Evolutionary conservation across 2,113 vertebrate species (phyloP), one percentile per base, ranked within the genome.

Genomic region (Eubucco bourcierii): DNA sequence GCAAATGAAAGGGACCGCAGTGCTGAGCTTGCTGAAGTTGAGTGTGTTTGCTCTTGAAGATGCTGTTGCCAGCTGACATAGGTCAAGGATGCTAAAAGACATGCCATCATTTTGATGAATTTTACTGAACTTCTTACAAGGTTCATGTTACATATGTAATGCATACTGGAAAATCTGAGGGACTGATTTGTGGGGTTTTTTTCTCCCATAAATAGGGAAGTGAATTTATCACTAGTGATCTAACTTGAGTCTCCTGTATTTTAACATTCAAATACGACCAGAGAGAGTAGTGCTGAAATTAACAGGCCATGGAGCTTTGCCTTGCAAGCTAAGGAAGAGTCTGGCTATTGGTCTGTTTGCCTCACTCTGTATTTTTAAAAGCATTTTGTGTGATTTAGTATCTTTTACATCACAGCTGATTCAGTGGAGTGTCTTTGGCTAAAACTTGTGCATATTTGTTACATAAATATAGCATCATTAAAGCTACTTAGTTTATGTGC

Each of bases 121-220:
- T 74, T 84, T 41, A 58, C 60, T 68, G 29, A 33, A 28, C 74
- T 74, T 70, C 2, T 7, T 37, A 6, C 18, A 37, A 39, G n/a
- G 66, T 60, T 23, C 12, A 31, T 0, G 0, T 79, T 84, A 16
- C 3, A 0, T n/a, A 18, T 19, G 17, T 41, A 24, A 59, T 4
- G 2, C 0, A 0, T 18, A 18, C 47, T 80, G 37, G 61, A 78
- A 84, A 33, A 23, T 37, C 12, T 5, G 34, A 15, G 20, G 44
- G 19, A 34, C 25, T 66, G 68, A 13, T 93, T 53, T 41, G 31
- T 79, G 52, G 39, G 10, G 41, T 94, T 73, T 74, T 52, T 50
- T 50, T 50, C 12, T 23, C 20, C 59, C 2, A 0, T 70, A 70
- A 65, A 60, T 20, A 63, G 65, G 58, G 61, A 58, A 47, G n/a